phyloP scores from a whole-genome alignment of 2,113 vertebrate species.

The Odobenus rosmarus region DNA sequence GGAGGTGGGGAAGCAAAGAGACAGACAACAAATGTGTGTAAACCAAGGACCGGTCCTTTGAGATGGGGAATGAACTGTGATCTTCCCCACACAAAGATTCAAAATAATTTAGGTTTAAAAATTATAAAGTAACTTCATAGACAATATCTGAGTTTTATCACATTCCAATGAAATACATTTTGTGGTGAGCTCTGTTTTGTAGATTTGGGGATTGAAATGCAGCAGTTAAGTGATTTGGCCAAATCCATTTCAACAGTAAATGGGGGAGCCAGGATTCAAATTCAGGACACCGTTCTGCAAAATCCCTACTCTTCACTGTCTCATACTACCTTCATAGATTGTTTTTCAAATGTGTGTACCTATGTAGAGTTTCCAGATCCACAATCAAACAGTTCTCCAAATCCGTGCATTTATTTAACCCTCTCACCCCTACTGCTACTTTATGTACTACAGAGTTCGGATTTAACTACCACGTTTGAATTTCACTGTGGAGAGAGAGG shows the following conservation, averaged over 20 bases:
- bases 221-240: not conserved
- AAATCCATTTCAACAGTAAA: not conserved
- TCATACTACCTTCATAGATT: not conserved
- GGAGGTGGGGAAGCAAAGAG: not conserved
- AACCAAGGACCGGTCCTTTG: not conserved
- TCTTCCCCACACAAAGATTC: not conserved
- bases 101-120: slow-evolving; percentile 41
- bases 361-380: not conserved
- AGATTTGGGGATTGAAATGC: not conserved
- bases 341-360: not conserved
- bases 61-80: not conserved
- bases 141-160: not conserved
- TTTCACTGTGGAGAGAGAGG: not conserved
- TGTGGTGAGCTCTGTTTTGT: not conserved
- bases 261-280: not conserved
- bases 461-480: not conserved
- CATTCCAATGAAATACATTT: not conserved
- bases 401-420: not conserved
- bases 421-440: not conserved
- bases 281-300: not conserved
- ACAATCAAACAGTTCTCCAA: not conserved
- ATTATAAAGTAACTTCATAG: not conserved
- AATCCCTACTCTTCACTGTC: not conserved
- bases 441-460: not conserved
- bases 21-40: not conserved